These are phyloP conservation scores for Lepetodrilus schrolli DNA, from an alignment of 2,888 invertebrate species.

Conservation along the genomic window DNA sequence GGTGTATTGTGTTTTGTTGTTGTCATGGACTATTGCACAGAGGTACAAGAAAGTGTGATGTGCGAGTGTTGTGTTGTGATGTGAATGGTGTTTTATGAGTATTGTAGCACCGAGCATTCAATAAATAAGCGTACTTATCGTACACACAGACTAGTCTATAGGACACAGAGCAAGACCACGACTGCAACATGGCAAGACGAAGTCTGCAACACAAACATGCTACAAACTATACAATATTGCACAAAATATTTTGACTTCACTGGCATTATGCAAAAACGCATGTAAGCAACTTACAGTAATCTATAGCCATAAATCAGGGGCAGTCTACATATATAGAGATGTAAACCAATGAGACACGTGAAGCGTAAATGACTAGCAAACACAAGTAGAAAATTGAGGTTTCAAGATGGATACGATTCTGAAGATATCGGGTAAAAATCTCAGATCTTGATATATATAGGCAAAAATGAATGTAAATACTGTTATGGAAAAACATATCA, in stretches of 20 bases:
- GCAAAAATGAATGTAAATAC: background rate
- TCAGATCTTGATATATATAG: no score
- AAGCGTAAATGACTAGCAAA: background rate
- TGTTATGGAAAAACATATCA: background rate
- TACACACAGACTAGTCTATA: background rate
- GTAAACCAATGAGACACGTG: no score
- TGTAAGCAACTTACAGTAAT: background rate
- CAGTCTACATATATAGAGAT: no score
- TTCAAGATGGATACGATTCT: no score
- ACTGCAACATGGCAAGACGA: background rate
- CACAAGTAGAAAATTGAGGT: no score
- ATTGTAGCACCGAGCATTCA: conserved; percentile 14
- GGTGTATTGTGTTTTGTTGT: background rate
- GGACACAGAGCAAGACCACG: background rate
- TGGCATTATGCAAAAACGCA: background rate
- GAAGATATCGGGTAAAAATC: no score
- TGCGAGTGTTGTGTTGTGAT: background rate
- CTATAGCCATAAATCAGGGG: background rate
- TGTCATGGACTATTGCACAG: background rate
- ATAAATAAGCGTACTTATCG: conserved; percentile 15
- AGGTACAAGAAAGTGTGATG: no score
- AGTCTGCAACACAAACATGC: no score
- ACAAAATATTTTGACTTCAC: background rate
- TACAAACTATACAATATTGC: background rate
- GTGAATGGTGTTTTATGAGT: background rate